Evolutionary conservation across 2,113 vertebrate genomes (phyloP).

Genomic region (Prochilodus magdalenae): DNA sequence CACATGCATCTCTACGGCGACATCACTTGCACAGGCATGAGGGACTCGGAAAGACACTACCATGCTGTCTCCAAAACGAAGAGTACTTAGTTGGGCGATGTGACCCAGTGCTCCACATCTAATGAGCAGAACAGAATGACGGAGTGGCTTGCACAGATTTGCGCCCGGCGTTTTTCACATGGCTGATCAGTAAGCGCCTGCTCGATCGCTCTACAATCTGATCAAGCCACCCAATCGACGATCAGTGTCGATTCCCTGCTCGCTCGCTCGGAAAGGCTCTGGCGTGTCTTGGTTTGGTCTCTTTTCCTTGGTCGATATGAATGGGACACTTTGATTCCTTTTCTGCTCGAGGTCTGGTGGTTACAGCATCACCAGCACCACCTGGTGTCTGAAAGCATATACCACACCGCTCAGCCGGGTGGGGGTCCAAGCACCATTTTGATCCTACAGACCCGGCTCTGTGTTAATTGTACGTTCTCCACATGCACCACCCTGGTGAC

Average conservation of each 20-base stretch:
- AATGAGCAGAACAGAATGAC: constrained; percentile 10
- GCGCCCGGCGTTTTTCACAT: neutral
- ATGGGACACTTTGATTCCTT: neutral
- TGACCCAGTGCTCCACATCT: neutral
- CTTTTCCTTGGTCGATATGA: neutral
- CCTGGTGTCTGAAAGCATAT: constrained; percentile 1
- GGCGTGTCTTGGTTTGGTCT: neutral
- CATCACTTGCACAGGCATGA: neutral
- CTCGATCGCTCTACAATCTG: constrained; percentile 14
- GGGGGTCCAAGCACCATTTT: neutral
- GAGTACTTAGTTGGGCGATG: neutral
- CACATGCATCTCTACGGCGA: neutral
- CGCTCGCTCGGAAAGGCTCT: neutral
- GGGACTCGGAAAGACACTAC: neutral
- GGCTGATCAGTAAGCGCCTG: neutral
- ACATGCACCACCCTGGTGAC: neutral
- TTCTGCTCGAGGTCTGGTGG: too few species aligned
- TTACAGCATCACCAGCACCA: constrained; percentile 23
- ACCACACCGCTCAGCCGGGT: too few species aligned
- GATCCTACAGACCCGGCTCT: neutral
- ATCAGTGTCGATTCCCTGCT: constrained; percentile 36
- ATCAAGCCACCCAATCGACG: constrained; percentile 5
- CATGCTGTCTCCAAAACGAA: constrained; percentile 7
- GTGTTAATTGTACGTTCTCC: neutral
- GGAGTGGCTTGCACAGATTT: neutral